Conservation (phyloP, 2,888 invertebrate genomes). For the Torymus aiolomorphi region DNA sequence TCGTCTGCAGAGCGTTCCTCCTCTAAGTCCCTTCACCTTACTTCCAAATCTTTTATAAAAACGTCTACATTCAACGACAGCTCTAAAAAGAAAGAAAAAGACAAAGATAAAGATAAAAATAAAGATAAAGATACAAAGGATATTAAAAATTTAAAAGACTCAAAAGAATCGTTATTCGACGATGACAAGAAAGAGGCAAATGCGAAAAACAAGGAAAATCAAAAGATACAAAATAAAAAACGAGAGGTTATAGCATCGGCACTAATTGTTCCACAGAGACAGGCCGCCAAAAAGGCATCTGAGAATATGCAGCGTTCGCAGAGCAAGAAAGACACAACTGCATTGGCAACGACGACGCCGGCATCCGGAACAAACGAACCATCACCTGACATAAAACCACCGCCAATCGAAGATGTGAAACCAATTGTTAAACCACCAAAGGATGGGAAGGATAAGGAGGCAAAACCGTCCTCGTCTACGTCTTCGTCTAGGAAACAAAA, state of each 20-base stretch:
- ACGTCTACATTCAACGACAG: conserved; percentile 69
- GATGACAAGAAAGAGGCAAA: conserved; percentile 45
- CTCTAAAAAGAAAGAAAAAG: conserved; percentile 72
- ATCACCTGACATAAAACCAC: conserved; percentile 37
- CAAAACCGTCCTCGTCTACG: conserved; percentile 24
- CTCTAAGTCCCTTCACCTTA: conserved; percentile 80
- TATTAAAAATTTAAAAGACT: conserved; percentile 77
- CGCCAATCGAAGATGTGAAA: conserved; percentile 53
- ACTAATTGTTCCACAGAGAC: conserved; percentile 91
- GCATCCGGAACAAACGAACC: conserved; percentile 67
- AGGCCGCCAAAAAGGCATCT: conserved; percentile 93
- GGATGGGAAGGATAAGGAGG: conserved; percentile 46
- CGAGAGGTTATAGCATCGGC: conserved; percentile 83
- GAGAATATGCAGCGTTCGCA: conserved; percentile 85
- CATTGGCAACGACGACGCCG: conserved; percentile 71
- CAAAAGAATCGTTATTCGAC: conserved; percentile 35
- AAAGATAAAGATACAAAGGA: conserved; percentile 73
- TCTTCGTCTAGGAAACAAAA: conserved; percentile 40
- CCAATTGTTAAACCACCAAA: conserved; percentile 27
- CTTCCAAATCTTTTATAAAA: conserved; percentile 82
- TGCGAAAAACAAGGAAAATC: conserved; percentile 77
- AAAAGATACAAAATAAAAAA: conserved; percentile 69
- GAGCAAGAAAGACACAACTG: conserved; percentile 69
- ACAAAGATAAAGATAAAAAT: too few species aligned
- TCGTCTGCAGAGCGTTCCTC: conserved; percentile 80